Evolutionary conservation across 1,140 invertebrate genomes (phyloP).

Genomic region (Brachionus rubens): DNA sequence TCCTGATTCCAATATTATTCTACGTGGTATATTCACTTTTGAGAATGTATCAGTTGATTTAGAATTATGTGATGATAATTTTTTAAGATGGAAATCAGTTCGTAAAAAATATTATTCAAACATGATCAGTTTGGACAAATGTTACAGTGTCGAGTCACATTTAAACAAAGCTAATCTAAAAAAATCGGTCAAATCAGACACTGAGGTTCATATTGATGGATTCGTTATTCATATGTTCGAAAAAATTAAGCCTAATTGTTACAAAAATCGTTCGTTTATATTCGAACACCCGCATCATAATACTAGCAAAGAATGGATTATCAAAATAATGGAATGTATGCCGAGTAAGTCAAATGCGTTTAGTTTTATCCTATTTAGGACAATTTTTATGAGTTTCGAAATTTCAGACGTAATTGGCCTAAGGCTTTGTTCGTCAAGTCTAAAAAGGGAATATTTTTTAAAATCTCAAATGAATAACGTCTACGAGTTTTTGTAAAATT

Average conservation of each 20-base stretch:
- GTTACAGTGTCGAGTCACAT: neutral
- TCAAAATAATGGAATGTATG: neutral
- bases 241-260: neutral
- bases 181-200: neutral
- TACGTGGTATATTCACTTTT: constrained; percentile 8
- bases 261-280: neutral
- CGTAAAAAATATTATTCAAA: neutral
- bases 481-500: too few relatives aligned
- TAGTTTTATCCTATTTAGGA: neutral
- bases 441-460: too few relatives aligned
- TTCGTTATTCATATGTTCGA: constrained; percentile 4
- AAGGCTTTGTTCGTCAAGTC: too few relatives aligned
- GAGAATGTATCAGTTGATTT: neutral
- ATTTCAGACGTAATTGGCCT: too few relatives aligned
- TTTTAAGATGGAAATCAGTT: constrained; percentile 2
- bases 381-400: too few relatives aligned
- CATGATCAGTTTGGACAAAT: neutral
- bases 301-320: constrained; percentile 13
- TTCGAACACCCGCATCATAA: constrained; percentile 37
- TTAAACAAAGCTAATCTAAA: neutral
- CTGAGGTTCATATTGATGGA: neutral
- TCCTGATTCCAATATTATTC: neutral
- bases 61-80: neutral
- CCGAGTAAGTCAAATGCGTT: neutral
- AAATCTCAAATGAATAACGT: too few relatives aligned